A percentile compares a stretch with the other conserved stretches of the same genome.
Evolutionary conservation across 1,140 invertebrate species (phyloP).

Genomic region (Lerema accius): DNA sequence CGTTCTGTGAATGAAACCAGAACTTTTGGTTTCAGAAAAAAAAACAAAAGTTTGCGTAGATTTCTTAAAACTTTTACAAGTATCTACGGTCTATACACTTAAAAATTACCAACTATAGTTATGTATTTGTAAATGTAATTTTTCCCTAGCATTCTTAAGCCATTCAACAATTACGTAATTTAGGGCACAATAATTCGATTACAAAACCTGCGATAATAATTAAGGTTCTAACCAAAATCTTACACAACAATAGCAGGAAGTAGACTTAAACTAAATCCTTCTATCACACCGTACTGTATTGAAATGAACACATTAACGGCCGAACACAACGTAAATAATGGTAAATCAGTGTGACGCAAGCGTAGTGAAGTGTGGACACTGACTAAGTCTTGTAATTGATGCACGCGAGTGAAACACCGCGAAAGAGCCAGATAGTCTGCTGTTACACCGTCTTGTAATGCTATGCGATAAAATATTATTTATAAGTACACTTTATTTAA

Average conservation of each 20-base stretch:
- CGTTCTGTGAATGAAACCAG: no score
- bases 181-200: neutral
- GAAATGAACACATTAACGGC: slow-evolving; percentile 16
- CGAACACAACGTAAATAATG: slow-evolving; percentile 20
- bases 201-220: neutral
- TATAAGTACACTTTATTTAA: neutral
- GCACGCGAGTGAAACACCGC: neutral
- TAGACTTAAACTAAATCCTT: slow-evolving; percentile 17
- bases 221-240: neutral
- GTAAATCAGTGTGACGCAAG: slow-evolving; percentile 26
- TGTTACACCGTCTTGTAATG: slow-evolving; percentile 1
- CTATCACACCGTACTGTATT: slow-evolving; percentile 23
- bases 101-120: no score
- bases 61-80: no score
- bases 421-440: neutral
- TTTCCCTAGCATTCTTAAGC: no score
- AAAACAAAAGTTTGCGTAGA: no score
- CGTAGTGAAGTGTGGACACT: slow-evolving; percentile 14
- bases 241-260: slow-evolving; percentile 8
- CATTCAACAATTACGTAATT: no score
- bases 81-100: no score
- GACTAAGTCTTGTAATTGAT: slow-evolving; percentile 24
- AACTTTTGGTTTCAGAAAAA: no score
- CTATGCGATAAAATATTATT: neutral
- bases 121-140: no score